Conservation (phyloP, 1,140 invertebrate genomes). For the Tachypleus tridentatus region DNA sequence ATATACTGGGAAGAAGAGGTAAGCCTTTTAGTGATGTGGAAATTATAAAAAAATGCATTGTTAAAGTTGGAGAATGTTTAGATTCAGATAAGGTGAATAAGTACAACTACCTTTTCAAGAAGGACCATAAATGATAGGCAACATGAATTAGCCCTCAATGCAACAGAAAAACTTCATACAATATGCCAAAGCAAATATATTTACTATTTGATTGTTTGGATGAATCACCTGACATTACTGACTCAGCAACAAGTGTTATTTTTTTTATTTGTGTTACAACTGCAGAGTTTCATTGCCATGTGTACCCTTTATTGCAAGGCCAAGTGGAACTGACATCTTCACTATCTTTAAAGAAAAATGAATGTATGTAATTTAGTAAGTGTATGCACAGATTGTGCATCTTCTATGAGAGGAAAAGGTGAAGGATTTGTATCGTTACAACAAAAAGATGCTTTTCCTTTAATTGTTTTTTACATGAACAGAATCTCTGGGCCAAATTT, state of each 20-base stretch:
- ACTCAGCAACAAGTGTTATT: neutral
- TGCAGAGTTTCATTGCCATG: neutral
- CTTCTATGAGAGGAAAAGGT: constrained; percentile 1
- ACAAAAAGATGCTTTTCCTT: neutral
- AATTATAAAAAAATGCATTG: constrained; percentile 3
- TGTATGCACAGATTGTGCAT: neutral
- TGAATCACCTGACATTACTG: constrained; percentile 1
- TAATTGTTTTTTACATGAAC: constrained; percentile 1
- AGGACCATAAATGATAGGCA: constrained; percentile 3
- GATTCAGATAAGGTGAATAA: neutral
- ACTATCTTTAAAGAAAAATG: neutral
- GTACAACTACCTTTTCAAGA: constrained; percentile 1
- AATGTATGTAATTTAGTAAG: neutral
- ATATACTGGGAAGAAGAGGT: constrained; percentile 1
- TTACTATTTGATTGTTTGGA: constrained; percentile 3
- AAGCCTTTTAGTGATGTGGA: constrained; percentile 5
- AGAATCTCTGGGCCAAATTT: constrained; percentile 4
- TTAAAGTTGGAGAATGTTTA: constrained; percentile 5
- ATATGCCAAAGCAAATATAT: constrained; percentile 5
- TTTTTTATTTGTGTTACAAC: constrained; percentile 1
- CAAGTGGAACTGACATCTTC: too few species aligned
- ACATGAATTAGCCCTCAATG: constrained; percentile 2
- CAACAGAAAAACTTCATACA: neutral
- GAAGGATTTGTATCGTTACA: neutral
- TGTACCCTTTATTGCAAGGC: neutral